Evolutionary conservation across 2,797 vertebrate species (phyloP).

Genomic region (Alcedo quadribrachys): DNA sequence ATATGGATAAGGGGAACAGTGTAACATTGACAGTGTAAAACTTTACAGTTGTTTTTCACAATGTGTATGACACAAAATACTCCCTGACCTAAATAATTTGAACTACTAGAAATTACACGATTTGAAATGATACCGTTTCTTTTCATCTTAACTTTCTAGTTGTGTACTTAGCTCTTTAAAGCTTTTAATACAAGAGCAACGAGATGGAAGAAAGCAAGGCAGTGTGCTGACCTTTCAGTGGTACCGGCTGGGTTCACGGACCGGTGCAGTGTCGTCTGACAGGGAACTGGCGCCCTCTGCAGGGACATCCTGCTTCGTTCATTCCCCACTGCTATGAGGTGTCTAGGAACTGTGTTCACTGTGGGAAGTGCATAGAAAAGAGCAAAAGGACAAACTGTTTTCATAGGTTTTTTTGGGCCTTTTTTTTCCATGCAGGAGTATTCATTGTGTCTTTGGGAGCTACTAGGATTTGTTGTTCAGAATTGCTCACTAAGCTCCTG

Average conservation of each 20-base stretch:
- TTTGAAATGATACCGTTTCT: background rate
- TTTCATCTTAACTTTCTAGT: background rate
- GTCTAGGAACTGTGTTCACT: rapidly evolving
- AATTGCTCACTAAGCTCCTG: background rate
- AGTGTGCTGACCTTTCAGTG: background rate
- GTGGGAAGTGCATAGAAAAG: background rate
- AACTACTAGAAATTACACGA: rapidly evolving
- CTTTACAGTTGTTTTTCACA: background rate
- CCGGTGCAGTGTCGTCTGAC: background rate
- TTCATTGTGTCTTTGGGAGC: background rate
- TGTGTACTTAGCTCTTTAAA: background rate
- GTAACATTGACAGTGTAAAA: background rate
- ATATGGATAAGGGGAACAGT: background rate
- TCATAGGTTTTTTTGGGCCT: background rate
- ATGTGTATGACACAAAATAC: too few species aligned
- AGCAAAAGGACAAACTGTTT: background rate
- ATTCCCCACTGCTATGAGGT: rapidly evolving
- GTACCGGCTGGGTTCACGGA: background rate
- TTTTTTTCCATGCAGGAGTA: background rate
- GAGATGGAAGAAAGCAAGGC: too few species aligned
- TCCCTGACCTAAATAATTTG: background rate
- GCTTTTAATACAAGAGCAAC: background rate
- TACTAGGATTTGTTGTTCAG: background rate
- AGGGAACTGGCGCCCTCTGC: slow-evolving; percentile 40
- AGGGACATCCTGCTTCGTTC: background rate